Percentiles rank a stretch among this genome's conserved stretches.
Evolutionary conservation across 2,113 vertebrate species (phyloP).

Genomic region (Pachyramphus minor): DNA sequence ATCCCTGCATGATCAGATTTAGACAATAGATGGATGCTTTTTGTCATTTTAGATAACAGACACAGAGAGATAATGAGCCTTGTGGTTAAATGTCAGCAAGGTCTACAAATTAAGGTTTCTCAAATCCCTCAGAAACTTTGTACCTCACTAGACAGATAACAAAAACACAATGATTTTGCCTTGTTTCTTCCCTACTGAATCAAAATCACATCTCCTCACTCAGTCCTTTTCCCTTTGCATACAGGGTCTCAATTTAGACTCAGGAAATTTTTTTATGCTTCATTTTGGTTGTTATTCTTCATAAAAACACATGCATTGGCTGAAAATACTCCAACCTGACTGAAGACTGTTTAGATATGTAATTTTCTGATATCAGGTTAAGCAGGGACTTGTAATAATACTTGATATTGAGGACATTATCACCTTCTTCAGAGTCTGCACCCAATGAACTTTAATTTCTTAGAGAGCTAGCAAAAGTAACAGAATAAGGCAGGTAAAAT

Average conservation of each 20-base stretch:
- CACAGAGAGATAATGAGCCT: background rate
- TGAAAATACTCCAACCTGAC: background rate
- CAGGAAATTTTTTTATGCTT: background rate
- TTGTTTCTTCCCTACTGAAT: background rate
- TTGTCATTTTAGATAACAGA: background rate
- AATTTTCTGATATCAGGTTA: background rate
- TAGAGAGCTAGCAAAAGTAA: background rate
- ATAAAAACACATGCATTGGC: background rate
- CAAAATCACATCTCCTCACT: background rate
- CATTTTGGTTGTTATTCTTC: background rate
- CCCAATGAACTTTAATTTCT: background rate
- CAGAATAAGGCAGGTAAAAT: background rate
- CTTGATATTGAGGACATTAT: background rate
- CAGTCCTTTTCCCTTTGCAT: background rate
- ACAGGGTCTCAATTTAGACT: background rate
- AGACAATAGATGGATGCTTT: background rate
- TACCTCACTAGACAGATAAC: background rate
- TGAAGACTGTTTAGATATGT: background rate
- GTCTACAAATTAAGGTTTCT: conserved; percentile 4
- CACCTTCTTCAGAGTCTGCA: background rate
- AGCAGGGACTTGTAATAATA: background rate
- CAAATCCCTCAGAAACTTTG: background rate
- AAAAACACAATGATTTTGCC: background rate
- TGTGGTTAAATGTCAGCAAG: background rate
- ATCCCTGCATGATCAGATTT: background rate